Evolutionary conservation across 2,797 vertebrate species (phyloP), one percentile per base, ranked within the genome.

Genomic region (Carapus acus): DNA sequence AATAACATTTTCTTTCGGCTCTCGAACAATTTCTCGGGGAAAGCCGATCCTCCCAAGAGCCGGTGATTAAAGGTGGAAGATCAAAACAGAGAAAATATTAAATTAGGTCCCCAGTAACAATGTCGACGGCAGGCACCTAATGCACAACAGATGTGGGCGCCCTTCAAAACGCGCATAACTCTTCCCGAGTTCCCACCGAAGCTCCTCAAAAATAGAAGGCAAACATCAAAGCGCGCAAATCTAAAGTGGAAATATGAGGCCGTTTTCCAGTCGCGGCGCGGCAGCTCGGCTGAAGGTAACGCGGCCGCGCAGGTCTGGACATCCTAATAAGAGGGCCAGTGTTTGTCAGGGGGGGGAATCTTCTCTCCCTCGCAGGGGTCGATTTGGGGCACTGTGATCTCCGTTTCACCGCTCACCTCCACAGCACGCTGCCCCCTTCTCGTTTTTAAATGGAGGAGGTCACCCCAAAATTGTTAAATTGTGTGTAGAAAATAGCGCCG

Each of bases 1-100:
- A 94, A 96, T 96, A 97, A 96, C 93, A 94, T 95, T 94, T 89
- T 93, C 92, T 91, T 92, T 94, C 90, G 86, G 90, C 91, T 91
- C 90, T 86, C 64, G 89, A 91, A 92, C 91, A 91, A 92, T 97
- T 95, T 93, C 89, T 90, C 84, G 90, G 83, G 88, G 93, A 94
- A 95, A 96, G 84, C 79, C 79, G 93, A 96, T 96, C 93, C 91
- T 91, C 91, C 91, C 91, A 89, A 75, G 79, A 94, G 92, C 88
- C 91, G 88, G 89, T 94, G 91, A 93, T 94, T 94, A 93, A 94
- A 96, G 91, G 91, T 95, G 89, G 90, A 93, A 92, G 94, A 94
- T 94, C 91, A 94, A 94, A 93, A 92, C 91, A 91, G 87, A 89
- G 89, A 92, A 92, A 93, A 93, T 92, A 96, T 93, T 94, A 90